Conservation (phyloP, 2,888 invertebrate species). For the Unio pictorum region DNA sequence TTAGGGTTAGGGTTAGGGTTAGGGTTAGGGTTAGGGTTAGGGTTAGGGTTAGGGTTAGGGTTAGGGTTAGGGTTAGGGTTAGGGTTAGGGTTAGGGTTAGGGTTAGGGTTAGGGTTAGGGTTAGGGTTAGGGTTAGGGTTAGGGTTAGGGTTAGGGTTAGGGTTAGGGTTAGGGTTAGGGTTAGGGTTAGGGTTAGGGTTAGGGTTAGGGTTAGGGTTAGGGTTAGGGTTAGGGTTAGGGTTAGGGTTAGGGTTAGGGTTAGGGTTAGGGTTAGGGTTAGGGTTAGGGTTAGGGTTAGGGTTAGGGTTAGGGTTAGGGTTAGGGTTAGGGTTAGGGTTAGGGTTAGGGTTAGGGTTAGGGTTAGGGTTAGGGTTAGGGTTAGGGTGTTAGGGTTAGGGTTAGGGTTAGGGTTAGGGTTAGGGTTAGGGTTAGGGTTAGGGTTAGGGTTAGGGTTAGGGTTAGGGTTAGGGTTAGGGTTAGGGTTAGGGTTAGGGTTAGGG, state of each 20-base stretch:
- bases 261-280: constrained; percentile 12
- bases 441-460: not conserved
- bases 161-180: constrained; percentile 9
- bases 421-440: not conserved
- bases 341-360: not conserved
- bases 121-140: constrained; percentile 7
- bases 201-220: constrained; percentile 8
- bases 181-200: not conserved
- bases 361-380: constrained; percentile 4
- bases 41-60: constrained; percentile 16
- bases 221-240: constrained; percentile 15
- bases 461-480: not conserved
- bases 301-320: constrained; percentile 12
- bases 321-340: constrained; percentile 17
- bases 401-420: not conserved
- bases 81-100: constrained; percentile 14
- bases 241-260: constrained; percentile 17
- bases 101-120: constrained; percentile 1
- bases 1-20: constrained; percentile 5
- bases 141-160: constrained; percentile 7
- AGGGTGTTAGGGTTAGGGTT: not conserved
- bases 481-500: not conserved
- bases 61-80: constrained; percentile 7
- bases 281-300: constrained; percentile 4
- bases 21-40: constrained; percentile 6